Conservation (phyloP, 2,797 vertebrate genomes). For the Catamblyrhynchus diadema region DNA sequence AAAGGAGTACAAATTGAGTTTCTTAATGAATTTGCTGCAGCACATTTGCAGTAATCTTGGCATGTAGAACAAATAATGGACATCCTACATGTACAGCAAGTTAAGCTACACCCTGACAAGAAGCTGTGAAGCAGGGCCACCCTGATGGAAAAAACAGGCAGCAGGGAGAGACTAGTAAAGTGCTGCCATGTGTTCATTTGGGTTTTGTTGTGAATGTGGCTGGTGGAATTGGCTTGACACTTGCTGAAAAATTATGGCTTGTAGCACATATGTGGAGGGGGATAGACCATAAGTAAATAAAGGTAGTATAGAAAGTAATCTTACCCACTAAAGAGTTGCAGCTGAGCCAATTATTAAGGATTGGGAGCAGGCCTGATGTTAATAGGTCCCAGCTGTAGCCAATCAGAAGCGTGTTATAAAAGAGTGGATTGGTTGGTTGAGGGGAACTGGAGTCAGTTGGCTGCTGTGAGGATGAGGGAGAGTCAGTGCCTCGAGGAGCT, state of each 20-base stretch:
- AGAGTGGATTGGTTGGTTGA: too few species aligned
- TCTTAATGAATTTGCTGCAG: not conserved
- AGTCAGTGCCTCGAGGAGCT: too few species aligned
- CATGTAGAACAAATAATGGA: not conserved
- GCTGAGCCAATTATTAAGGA: too few species aligned
- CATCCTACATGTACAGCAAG: not conserved
- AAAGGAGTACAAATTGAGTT: not conserved
- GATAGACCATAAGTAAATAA: too few species aligned
- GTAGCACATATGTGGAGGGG: too few species aligned
- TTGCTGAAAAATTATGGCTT: not conserved
- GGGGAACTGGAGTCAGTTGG: too few species aligned
- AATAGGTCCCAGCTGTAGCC: too few species aligned
- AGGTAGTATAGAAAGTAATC: too few species aligned
- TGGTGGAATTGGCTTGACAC: not conserved
- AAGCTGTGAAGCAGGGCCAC: not conserved
- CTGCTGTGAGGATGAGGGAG: rapidly evolving
- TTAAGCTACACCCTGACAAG: rapidly evolving
- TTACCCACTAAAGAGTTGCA: too few species aligned
- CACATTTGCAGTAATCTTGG: not conserved
- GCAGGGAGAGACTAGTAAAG: not conserved
- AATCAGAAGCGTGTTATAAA: too few species aligned
- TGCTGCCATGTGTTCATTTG: not conserved
- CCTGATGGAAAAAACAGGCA: not conserved
- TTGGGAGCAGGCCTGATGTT: too few species aligned
- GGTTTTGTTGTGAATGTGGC: not conserved